Evolutionary conservation across 2,113 vertebrate genomes (phyloP).

Genomic region (Cavia aperea): DNA sequence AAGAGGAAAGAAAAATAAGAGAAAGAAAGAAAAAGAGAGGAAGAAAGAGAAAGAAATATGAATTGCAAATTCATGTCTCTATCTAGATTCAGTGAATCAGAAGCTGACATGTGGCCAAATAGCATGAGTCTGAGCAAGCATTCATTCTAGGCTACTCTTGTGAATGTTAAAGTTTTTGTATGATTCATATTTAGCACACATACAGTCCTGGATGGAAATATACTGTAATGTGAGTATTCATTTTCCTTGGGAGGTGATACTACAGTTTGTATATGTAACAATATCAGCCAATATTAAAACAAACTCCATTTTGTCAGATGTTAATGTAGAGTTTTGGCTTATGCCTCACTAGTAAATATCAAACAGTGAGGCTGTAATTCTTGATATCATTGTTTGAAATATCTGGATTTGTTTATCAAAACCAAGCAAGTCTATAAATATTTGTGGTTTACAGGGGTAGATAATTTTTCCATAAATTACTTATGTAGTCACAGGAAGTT

Average conservation of each 20-base stretch:
- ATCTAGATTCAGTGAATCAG: not conserved
- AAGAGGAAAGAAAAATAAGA: not conserved
- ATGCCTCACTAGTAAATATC: not conserved
- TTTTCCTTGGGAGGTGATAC: not conserved
- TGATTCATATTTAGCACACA: not conserved
- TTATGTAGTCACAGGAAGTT: not conserved
- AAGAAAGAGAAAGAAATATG: too few relatives aligned
- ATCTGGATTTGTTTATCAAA: not conserved
- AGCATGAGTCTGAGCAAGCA: not conserved
- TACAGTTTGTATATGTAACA: not conserved
- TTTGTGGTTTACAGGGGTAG: not conserved
- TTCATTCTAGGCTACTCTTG: not conserved
- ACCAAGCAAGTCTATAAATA: not conserved
- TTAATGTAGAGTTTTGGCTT: not conserved
- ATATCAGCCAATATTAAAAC: not conserved
- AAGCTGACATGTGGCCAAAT: not conserved
- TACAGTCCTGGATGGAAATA: not conserved
- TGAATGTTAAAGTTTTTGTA: not conserved
- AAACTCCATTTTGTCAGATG: not conserved
- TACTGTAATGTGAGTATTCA: not conserved
- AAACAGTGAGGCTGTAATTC: not conserved
- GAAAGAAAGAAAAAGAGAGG: too few relatives aligned
- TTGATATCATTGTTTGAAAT: not conserved
- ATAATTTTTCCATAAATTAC: not conserved
- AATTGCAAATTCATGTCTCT: not conserved